A percentile compares a stretch with the other conserved stretches of the same genome.
Evolutionary conservation across 2,888 invertebrate species (phyloP).

Genomic region (Lymantria monacha): DNA sequence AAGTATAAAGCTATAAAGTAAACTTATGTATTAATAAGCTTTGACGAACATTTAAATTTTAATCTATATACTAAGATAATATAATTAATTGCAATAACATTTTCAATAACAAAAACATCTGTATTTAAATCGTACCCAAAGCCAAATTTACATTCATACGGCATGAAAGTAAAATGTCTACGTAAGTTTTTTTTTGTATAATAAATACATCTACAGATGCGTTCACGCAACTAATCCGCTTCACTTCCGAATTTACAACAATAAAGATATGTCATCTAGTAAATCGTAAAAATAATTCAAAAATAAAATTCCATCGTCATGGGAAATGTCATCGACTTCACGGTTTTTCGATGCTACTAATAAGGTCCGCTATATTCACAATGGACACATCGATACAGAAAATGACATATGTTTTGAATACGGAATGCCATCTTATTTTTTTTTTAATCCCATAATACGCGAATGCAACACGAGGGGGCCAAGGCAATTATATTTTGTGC

Average conservation of each 20-base stretch:
- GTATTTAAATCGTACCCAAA: constrained; percentile 6
- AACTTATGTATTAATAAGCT: no score
- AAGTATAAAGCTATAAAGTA: no score
- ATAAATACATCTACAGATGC: constrained; percentile 47
- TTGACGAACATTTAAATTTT: no score
- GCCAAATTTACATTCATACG: constrained; percentile 18
- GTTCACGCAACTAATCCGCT: constrained; percentile 67
- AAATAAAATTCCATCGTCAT: constrained; percentile 72
- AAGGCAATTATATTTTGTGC: constrained; percentile 75
- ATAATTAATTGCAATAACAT: not conserved
- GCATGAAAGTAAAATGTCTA: constrained; percentile 3
- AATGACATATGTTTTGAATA: constrained; percentile 80
- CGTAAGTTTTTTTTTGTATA: constrained; percentile 23
- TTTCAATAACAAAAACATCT: not conserved
- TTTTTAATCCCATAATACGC: constrained; percentile 45
- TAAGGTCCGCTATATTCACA: constrained; percentile 56
- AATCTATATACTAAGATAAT: no score
- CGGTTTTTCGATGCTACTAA: constrained; percentile 55
- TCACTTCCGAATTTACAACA: constrained; percentile 56
- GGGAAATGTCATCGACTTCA: constrained; percentile 73
- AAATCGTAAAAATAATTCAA: constrained; percentile 62
- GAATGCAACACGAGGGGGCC: constrained; percentile 60
- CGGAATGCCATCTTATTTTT: constrained; percentile 60
- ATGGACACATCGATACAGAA: constrained; percentile 70
- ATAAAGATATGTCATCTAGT: constrained; percentile 50